Percentiles rank a stretch among this genome's conserved stretches.
phyloP scores from a whole-genome alignment of 2,797 vertebrate species.

The Pantherophis vulpinus region DNA sequence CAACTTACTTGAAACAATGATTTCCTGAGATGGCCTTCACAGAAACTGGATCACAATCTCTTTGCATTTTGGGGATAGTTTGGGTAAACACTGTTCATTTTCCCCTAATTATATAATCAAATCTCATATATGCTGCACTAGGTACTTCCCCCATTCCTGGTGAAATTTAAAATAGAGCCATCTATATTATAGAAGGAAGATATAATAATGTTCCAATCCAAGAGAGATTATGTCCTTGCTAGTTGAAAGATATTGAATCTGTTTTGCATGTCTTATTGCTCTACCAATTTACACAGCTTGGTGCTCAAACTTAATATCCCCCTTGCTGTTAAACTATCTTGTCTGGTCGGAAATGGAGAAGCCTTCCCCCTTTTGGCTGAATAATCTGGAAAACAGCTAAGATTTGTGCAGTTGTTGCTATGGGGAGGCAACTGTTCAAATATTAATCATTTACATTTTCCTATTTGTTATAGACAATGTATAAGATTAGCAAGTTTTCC shows the following conservation, averaged over 20 bases:
- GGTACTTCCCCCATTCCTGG: background rate
- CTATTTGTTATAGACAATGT: background rate
- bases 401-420: background rate
- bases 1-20: background rate
- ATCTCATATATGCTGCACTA: background rate
- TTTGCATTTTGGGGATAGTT: background rate
- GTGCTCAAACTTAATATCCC: background rate
- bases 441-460: background rate
- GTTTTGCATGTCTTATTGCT: background rate
- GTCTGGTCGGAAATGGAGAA: background rate
- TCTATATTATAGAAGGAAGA: background rate
- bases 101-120: background rate
- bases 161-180: background rate
- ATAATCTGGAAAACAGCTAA: background rate
- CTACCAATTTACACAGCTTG: background rate
- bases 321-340: background rate
- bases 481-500: background rate
- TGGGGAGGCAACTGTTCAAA: background rate
- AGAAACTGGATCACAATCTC: background rate
- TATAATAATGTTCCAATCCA: background rate
- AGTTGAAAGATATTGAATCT: background rate
- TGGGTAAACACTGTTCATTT: background rate
- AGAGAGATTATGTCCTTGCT: background rate
- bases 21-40: background rate
- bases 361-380: background rate